Conservation (phyloP, 2,888 invertebrate species). For the Tolmerus cingulatus region DNA sequence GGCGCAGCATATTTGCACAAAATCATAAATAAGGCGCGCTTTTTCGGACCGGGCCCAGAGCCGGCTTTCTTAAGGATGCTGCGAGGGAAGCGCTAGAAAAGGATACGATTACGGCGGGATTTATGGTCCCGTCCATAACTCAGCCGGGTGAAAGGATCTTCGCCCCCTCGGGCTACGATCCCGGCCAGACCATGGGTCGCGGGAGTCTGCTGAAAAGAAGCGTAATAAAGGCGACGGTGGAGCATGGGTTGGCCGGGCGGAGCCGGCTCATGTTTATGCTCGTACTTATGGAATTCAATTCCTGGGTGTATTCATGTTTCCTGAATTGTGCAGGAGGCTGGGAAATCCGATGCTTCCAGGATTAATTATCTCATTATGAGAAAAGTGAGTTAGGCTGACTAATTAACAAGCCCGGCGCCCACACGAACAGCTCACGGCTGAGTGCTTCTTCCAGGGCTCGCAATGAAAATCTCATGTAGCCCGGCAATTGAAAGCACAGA, state of each 20-base stretch:
- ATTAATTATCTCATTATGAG: conserved; percentile 64
- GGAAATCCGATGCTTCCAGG: conserved; percentile 63
- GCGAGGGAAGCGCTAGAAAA: conserved; percentile 38
- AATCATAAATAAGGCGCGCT: conserved; percentile 44
- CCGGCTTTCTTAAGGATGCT: conserved; percentile 20
- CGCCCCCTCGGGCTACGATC: not conserved
- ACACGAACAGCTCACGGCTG: not conserved
- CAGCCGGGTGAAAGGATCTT: conserved; percentile 43
- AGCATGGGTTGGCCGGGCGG: not conserved
- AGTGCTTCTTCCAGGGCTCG: conserved; percentile 14
- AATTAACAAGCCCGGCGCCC: conserved; percentile 45
- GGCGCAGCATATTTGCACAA: conserved; percentile 33
- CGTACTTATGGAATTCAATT: conserved; percentile 18
- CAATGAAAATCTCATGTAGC: conserved; percentile 43
- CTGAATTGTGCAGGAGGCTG: conserved; percentile 44
- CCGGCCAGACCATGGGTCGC: not conserved
- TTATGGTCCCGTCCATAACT: conserved; percentile 45
- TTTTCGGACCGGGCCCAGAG: conserved; percentile 36
- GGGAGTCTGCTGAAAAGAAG: conserved; percentile 10
- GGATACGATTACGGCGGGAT: conserved; percentile 44
- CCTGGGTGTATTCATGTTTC: conserved; percentile 31
- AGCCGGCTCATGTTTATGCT: not conserved
- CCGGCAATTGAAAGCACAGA: conserved; percentile 23
- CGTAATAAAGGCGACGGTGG: not conserved
- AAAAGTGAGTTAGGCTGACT: conserved; percentile 51